phyloP scores from a whole-genome alignment of 2,888 invertebrate species.

The Amphipyra berbera region DNA sequence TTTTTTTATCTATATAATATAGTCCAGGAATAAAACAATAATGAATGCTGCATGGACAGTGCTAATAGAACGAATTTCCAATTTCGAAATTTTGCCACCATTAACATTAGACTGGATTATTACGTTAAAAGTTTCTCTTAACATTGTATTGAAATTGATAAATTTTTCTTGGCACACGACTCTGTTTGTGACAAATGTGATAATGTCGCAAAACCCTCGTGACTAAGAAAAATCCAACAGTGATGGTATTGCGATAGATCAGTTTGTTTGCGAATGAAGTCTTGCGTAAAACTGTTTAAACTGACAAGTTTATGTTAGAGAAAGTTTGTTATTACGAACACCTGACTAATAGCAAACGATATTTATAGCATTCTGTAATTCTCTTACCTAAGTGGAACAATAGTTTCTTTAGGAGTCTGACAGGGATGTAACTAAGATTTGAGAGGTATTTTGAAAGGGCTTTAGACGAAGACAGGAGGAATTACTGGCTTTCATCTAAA shows the following conservation, averaged over 20 bases:
- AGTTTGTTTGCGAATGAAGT: constrained; percentile 22
- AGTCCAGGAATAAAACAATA: not conserved
- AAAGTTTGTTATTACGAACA: constrained; percentile 37
- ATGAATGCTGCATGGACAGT: not conserved
- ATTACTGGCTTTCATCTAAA: constrained; percentile 19
- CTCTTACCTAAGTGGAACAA: constrained; percentile 24
- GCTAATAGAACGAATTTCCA: not conserved
- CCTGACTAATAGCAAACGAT: constrained; percentile 11
- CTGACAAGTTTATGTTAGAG: constrained; percentile 40
- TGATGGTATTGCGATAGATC: constrained; percentile 42
- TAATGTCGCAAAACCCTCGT: constrained; percentile 15
- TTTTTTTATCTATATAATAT: not conserved
- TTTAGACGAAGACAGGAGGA: constrained; percentile 1
- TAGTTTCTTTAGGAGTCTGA: constrained; percentile 13
- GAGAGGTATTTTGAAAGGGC: constrained; percentile 5
- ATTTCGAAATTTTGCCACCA: not conserved
- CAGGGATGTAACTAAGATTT: constrained; percentile 31
- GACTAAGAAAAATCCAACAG: constrained; percentile 32
- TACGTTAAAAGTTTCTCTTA: too few species aligned
- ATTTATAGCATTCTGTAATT: constrained; percentile 21
- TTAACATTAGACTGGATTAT: not conserved
- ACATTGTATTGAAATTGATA: not conserved
- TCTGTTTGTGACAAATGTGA: constrained; percentile 4
- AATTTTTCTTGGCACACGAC: constrained; percentile 8
- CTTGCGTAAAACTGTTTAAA: constrained; percentile 41